Conservation (phyloP, 2,888 invertebrate species). For the Cynaeus angustus region DNA sequence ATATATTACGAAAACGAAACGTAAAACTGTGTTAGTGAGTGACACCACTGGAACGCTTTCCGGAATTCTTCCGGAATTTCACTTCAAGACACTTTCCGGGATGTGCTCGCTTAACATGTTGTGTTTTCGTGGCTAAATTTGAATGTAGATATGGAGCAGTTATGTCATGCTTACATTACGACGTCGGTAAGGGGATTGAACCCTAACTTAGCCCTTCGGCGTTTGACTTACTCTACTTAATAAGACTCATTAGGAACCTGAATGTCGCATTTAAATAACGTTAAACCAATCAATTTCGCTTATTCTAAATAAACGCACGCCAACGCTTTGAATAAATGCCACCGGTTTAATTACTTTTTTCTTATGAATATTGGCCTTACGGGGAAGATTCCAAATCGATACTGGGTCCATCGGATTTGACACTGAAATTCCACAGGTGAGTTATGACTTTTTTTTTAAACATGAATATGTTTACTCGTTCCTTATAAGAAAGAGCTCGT, state of each 20-base stretch:
- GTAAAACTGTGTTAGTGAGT: conserved; percentile 47
- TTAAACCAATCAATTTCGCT: conserved; percentile 21
- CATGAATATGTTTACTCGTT: background rate
- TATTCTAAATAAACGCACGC: conserved; percentile 1
- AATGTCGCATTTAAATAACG: conserved; percentile 32
- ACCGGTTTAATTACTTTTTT: conserved; percentile 8
- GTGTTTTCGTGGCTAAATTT: conserved; percentile 42
- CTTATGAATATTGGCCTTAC: conserved; percentile 14
- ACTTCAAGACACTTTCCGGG: conserved; percentile 14
- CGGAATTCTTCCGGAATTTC: conserved; percentile 28
- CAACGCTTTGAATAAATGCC: conserved; percentile 7
- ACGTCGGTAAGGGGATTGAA: conserved; percentile 43
- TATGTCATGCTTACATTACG: conserved; percentile 48
- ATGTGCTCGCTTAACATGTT: conserved; percentile 21
- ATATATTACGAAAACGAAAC: conserved; percentile 47
- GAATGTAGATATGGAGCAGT: conserved; percentile 47
- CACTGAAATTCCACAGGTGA: conserved; percentile 43
- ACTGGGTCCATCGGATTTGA: conserved; percentile 20
- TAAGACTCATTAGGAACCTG: conserved; percentile 42
- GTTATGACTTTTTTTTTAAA: conserved; percentile 20
- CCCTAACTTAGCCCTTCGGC: conserved; percentile 43
- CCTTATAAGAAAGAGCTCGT: background rate
- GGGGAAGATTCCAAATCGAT: conserved; percentile 20
- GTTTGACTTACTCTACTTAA: conserved; percentile 39
- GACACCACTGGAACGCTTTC: conserved; percentile 29